These are phyloP conservation scores for Plutella xylostella DNA, from an alignment of 2,888 invertebrate genomes.

Conservation along the genomic window DNA sequence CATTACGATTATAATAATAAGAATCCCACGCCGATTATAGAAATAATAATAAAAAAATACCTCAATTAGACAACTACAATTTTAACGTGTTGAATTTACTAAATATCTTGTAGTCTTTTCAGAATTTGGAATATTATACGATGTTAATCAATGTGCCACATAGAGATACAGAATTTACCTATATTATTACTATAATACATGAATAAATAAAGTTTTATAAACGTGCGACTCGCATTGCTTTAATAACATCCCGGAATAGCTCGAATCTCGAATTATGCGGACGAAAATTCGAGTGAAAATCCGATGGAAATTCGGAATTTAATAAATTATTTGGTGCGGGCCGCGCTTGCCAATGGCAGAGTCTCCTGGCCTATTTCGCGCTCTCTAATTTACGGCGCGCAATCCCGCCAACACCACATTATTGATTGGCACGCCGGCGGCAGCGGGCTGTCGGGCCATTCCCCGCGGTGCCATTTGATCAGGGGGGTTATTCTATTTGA, in stretches of 20 bases:
- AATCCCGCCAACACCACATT: conserved; percentile 13
- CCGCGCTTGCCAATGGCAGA: too few species aligned
- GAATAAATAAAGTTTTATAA: conserved; percentile 67
- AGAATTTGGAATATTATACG: conserved; percentile 34
- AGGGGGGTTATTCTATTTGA: too few species aligned
- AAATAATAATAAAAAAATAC: conserved; percentile 4
- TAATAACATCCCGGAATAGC: too few species aligned
- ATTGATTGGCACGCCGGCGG: conserved; percentile 12
- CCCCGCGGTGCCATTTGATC: too few species aligned
- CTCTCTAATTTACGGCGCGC: conserved; percentile 16
- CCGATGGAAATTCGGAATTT: too few species aligned
- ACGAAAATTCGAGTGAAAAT: too few species aligned
- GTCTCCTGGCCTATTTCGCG: conserved; percentile 9
- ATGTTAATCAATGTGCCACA: conserved; percentile 59
- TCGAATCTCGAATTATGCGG: too few species aligned
- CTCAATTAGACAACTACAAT: conserved; percentile 8
- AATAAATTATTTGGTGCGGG: background rate
- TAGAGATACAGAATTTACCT: conserved; percentile 52
- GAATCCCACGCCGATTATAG: background rate
- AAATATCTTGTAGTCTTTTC: conserved; percentile 1
- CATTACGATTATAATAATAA: background rate
- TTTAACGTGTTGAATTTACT: conserved; percentile 1
- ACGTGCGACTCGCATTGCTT: conserved; percentile 28
- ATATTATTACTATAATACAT: conserved; percentile 39
- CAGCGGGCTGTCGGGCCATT: conserved; percentile 21